Evolutionary conservation across 2,888 invertebrate genomes (phyloP).

Genomic region (Zonitis immaculata): DNA sequence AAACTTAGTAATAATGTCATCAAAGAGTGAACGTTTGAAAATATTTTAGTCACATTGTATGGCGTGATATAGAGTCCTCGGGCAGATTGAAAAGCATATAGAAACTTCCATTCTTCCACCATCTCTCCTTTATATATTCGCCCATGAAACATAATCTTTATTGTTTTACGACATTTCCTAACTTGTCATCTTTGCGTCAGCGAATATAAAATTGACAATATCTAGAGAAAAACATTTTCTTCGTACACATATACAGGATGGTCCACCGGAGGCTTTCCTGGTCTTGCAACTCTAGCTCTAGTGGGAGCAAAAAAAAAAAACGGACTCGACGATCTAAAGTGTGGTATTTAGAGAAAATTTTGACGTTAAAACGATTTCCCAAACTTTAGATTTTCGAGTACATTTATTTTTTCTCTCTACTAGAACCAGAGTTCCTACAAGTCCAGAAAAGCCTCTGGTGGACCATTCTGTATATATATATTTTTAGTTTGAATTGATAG

Average conservation of each 20-base stretch:
- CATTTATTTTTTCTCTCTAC: no score
- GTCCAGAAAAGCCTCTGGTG: no score
- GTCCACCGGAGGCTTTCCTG: no score
- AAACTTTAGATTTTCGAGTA: no score
- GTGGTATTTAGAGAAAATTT: no score
- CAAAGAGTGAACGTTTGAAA: neutral
- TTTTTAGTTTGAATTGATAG: no score
- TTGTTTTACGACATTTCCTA: conserved; percentile 15
- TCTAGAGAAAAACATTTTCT: neutral
- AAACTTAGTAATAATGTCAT: neutral
- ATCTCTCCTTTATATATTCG: neutral
- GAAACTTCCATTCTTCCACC: neutral
- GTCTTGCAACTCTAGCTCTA: no score
- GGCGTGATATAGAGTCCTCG: neutral
- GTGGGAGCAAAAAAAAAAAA: no score
- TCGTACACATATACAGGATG: neutral
- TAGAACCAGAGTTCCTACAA: no score
- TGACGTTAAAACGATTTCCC: no score
- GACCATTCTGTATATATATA: no score
- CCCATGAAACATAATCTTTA: conserved; percentile 14
- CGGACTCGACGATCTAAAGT: no score
- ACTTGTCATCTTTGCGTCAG: conserved; percentile 15
- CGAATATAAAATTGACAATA: conserved; percentile 14
- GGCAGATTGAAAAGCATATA: neutral
- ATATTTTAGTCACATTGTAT: neutral